A percentile compares a stretch with the other conserved stretches of the same genome.
Evolutionary conservation across 2,888 invertebrate species (phyloP).

Genomic region (Drosophila greeni): DNA sequence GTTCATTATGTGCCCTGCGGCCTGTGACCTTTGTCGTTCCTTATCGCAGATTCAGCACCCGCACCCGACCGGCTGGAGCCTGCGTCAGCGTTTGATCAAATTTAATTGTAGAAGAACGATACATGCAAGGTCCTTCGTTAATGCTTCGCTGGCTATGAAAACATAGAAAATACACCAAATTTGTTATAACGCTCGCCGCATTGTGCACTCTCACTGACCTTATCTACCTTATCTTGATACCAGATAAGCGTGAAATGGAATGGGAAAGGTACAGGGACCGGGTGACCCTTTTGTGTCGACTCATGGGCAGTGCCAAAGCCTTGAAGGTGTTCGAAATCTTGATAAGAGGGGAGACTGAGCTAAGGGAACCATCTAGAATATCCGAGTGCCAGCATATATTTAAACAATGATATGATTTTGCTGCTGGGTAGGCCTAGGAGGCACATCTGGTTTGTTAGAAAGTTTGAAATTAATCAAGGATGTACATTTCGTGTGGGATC

Average conservation of each 20-base stretch:
- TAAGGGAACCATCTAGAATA: conserved; percentile 1
- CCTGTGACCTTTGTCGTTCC: neutral
- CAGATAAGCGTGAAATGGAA: conserved; percentile 7
- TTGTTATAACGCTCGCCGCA: conserved; percentile 10
- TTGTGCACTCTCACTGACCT: neutral
- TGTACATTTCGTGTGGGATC: neutral
- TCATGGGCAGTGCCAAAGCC: neutral
- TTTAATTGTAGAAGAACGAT: conserved; percentile 24
- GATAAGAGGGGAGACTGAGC: conserved; percentile 2
- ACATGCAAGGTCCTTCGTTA: conserved; percentile 23
- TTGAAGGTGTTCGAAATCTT: neutral
- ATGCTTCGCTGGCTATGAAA: conserved; percentile 20
- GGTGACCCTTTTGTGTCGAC: conserved; percentile 1
- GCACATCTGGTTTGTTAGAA: no score
- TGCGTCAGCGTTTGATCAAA: conserved; percentile 19
- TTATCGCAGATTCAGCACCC: conserved; percentile 9
- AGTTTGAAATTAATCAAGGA: neutral
- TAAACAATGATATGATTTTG: neutral
- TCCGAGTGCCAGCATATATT: no score
- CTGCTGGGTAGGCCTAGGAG: neutral
- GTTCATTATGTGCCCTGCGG: neutral
- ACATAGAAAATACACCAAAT: conserved; percentile 22
- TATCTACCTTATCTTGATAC: neutral
- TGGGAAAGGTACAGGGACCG: neutral
- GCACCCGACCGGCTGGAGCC: conserved; percentile 3